Conservation (phyloP, 2,888 invertebrate genomes). For the Meta bourneti region DNA sequence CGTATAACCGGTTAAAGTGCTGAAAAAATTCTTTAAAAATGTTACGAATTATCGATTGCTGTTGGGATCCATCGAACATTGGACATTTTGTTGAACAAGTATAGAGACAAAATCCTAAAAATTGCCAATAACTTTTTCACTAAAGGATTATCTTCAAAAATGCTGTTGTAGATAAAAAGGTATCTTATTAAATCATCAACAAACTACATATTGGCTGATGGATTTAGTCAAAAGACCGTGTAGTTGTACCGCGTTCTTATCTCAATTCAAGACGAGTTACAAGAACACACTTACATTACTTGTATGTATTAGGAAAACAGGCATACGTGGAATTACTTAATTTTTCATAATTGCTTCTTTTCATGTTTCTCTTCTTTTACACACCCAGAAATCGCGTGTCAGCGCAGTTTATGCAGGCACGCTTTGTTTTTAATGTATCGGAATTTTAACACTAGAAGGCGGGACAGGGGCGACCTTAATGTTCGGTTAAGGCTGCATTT, state of each 20-base stretch:
- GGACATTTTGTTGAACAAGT: too few species aligned
- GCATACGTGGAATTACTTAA: background rate
- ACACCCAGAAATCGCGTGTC: conserved; percentile 46
- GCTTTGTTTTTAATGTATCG: conserved; percentile 8
- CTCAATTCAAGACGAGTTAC: background rate
- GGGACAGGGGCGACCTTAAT: conserved; percentile 19
- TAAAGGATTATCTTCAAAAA: too few species aligned
- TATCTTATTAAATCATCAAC: background rate
- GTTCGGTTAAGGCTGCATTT: background rate
- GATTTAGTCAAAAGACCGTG: background rate
- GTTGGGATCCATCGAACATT: too few species aligned
- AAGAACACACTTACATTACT: background rate
- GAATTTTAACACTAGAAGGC: conserved; percentile 8
- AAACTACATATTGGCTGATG: background rate
- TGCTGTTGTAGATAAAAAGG: too few species aligned
- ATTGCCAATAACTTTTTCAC: too few species aligned
- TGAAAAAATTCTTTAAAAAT: too few species aligned
- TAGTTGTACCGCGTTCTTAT: background rate
- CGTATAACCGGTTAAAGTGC: too few species aligned
- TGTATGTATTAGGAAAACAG: background rate
- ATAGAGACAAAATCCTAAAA: too few species aligned
- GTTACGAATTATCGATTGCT: too few species aligned
- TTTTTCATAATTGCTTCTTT: background rate
- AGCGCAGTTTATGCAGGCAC: conserved; percentile 38
- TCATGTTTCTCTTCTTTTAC: conserved; percentile 5